Evolutionary conservation across 2,888 invertebrate genomes (phyloP), one percentile per base, ranked within the genome.

Genomic region (Microctonus hyperodae): DNA sequence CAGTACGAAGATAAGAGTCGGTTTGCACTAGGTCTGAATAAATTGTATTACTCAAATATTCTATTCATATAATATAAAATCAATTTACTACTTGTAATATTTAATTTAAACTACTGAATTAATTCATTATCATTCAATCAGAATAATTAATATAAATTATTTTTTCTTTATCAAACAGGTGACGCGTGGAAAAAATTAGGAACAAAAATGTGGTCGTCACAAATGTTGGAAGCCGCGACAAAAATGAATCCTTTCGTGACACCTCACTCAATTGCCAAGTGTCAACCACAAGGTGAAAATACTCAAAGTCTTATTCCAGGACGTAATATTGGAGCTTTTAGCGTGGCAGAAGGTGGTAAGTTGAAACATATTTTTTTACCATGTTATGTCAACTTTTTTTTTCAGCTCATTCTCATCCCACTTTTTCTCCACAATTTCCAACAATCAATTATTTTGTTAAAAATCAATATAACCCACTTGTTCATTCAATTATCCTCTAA

Each of bases 181-280:
- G 53, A 67, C 72, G 71, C 69, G 72, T 56, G 51, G 25, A 50
- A 63, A 60, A n/a, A n/a, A n/a, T n/a, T n/a, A n/a, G n/a, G n/a
- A n/a, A n/a, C n/a, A n/a, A 85, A 79, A 74, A 86, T 86, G 86
- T 83, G 83, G 79, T 81, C 84, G 68, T 84, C 85, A 31, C 44
- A 44, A 20, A 74, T 85, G 72, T 72, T 85, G 72, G 86, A 86
- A 76, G 77, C 81, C 56, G 83, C 83, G 10, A 86, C 83, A 10
- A 86, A 85, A 78, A 78, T 73, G 76, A 85, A 80, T 72, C 84
- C 84, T n/a, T 85, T 85, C 71, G 76, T 78, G 55, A 81, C 75
- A 72, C 83, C 82, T 65, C 82, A 83, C 73, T 76, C 78, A 73
- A 79, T 78, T 68, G 83, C 79, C 44, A 80, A 81, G 69, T 85